Percentiles rank a stretch among this genome's conserved stretches.
Evolutionary conservation across 2,797 vertebrate species (phyloP).

Genomic region (Etheostoma perlongum): DNA sequence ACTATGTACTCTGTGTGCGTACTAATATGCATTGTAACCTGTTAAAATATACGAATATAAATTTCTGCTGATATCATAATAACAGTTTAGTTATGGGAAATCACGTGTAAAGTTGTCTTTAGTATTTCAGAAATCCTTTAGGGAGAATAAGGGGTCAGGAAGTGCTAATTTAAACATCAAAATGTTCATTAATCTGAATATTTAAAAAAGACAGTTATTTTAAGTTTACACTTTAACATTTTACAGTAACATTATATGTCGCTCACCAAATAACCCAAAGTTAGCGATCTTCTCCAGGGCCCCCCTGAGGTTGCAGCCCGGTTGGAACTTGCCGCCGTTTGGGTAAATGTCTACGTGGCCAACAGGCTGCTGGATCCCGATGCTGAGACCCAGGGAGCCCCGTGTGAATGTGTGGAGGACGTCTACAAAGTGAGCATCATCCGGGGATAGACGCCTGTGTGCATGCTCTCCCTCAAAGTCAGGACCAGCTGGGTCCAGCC

Average conservation of each 20-base stretch:
- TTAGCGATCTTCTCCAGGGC: slow-evolving; percentile 83
- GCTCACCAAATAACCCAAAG: slow-evolving; percentile 83
- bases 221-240: neutral
- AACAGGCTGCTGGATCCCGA: slow-evolving; percentile 86
- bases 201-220: neutral
- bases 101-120: neutral
- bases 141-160: neutral
- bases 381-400: slow-evolving; percentile 84
- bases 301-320: slow-evolving; percentile 84
- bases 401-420: slow-evolving; percentile 86
- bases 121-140: neutral
- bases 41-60: neutral
- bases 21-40: neutral
- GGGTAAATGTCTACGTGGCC: slow-evolving; percentile 88
- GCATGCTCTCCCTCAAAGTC: slow-evolving; percentile 85
- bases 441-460: slow-evolving; percentile 83
- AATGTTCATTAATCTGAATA: neutral
- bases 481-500: slow-evolving; percentile 86
- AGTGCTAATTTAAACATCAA: neutral
- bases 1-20: neutral
- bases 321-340: slow-evolving; percentile 86
- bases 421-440: slow-evolving; percentile 86
- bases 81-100: neutral
- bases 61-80: neutral
- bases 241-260: neutral